These are phyloP conservation scores for Monochamus saltuarius DNA, from an alignment of 1,140 invertebrate genomes.

Conservation along the genomic window DNA sequence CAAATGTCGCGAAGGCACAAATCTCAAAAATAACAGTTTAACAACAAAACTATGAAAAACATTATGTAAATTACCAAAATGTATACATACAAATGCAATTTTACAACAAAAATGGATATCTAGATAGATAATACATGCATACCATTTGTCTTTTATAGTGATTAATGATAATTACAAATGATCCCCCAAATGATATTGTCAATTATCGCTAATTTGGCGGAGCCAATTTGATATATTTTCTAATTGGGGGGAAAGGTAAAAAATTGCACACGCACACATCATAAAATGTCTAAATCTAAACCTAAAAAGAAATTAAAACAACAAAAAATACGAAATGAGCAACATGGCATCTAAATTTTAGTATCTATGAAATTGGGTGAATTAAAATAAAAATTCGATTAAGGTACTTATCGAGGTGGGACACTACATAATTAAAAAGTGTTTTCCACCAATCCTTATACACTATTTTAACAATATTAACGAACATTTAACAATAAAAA, in stretches of 20 bases:
- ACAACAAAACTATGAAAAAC: slow-evolving; percentile 38
- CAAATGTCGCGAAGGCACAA: slow-evolving; percentile 50
- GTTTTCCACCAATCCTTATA: slow-evolving; percentile 7
- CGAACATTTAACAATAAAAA: slow-evolving; percentile 18
- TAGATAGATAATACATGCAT: not conserved
- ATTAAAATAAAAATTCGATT: not conserved
- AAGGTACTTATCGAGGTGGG: not conserved
- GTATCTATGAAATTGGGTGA: not conserved
- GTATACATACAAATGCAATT: slow-evolving; percentile 7
- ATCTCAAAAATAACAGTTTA: slow-evolving; percentile 46
- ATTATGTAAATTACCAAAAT: slow-evolving; percentile 11
- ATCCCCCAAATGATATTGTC: not conserved
- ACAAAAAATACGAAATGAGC: not conserved
- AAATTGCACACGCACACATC: not conserved
- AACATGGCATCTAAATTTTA: slow-evolving; percentile 13
- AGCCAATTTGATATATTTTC: not conserved
- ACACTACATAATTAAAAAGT: slow-evolving; percentile 2
- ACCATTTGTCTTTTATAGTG: not conserved
- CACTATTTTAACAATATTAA: slow-evolving; percentile 11
- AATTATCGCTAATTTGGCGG: not conserved
- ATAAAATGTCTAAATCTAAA: not conserved
- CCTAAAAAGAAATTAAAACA: slow-evolving; percentile 1
- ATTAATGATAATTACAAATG: not conserved
- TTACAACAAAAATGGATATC: not conserved
- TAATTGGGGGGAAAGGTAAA: not conserved